Evolutionary conservation across 1,140 invertebrate genomes (phyloP), one percentile per base, ranked within the genome.

Genomic region (Agrypnia vestita): DNA sequence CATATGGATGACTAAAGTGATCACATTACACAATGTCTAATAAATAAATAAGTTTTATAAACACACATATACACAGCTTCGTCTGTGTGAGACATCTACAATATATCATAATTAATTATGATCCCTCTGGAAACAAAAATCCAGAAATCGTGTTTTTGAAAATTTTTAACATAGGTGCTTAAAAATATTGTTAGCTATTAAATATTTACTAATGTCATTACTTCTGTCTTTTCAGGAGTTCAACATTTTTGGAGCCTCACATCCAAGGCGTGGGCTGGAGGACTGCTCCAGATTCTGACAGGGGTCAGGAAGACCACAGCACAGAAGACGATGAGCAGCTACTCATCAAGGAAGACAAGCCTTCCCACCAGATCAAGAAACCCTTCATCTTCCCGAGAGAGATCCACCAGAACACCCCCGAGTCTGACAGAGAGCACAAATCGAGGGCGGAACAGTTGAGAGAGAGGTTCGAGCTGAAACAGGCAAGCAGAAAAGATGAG

Each of bases 161-260:
- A n/a, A n/a, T n/a, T n/a, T n/a, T n/a, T n/a, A n/a, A n/a, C n/a
- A n/a, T n/a, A n/a, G n/a, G n/a, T n/a, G n/a, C n/a, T n/a, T n/a
- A n/a, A n/a, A n/a, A n/a, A n/a, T n/a, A n/a, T n/a, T n/a, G n/a
- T n/a, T n/a, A n/a, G n/a, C n/a, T n/a, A n/a, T n/a, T n/a, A n/a
- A n/a, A n/a, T n/a, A n/a, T n/a, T n/a, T n/a, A 35, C 25, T 35
- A 35, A 35, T 35, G 6, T 35, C 6, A 35, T 35, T 35, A 35
- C 6, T 51, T 79, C 55, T 80, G 13, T 76, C 59, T 86, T 86
- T 85, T 89, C 87, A 90, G 89, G 85, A 89, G 88, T 86, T 88
- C 89, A 62, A 88, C 89, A 35, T 90, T 90, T 82, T 85, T 90
- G 15, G 89, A 90, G 78, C 88, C 89, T 0, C 89, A 90, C 77